Base-by-base conservation (phyloP, 2,797 vertebrate genomes). In the Pterois miles region DNA sequence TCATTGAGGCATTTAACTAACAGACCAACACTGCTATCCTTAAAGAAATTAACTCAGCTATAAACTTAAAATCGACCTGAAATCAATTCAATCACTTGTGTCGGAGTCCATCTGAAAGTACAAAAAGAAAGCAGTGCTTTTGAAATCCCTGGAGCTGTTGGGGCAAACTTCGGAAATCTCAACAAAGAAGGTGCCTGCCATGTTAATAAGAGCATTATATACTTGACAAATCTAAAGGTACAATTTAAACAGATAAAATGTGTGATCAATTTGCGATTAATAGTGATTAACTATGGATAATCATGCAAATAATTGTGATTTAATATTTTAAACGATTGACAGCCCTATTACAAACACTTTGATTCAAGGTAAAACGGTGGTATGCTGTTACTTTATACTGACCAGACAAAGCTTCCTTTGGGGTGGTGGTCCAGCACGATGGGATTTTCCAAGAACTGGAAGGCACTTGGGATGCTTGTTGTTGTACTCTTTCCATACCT, bases 351-450 rank as follows among this genome's bases (percentile, higher is more conserved):
- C 0, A 46, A 46, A 67, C 6, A 36, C 11, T 59, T 18, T 36
- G 25, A 27, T 40, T 22, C 5, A 4, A 22, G 8, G 8, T 22
- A 9, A 57, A 64, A 60, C 7, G 31, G 4, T 23, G 22, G 18
- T 4, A 22, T 14, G 48, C 2, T 64, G 25, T 34, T 18, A 13
- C 20, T 65, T 63, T 7, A 38, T 50, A 89, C 95, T 92, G 65
- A 96, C 95, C 95, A 96, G 69, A 90, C 71, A 31, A 96, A 96
- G 91, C 96, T 96, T 73, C 40, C 84, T 81, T 74, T 87, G 9
- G 95, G 96, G 0, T 86, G 27, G 74, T 94, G 85, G 65, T 91
- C 91, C 22, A 76, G 64, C 76, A 96, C 73, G 1, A 36, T 85
- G 22, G 96, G 96, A 83, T 96, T 95, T 46, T 94, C 94, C 78